These are phyloP conservation scores for Achroia grisella DNA, from an alignment of 1,140 invertebrate genomes.

Conservation along the genomic window DNA sequence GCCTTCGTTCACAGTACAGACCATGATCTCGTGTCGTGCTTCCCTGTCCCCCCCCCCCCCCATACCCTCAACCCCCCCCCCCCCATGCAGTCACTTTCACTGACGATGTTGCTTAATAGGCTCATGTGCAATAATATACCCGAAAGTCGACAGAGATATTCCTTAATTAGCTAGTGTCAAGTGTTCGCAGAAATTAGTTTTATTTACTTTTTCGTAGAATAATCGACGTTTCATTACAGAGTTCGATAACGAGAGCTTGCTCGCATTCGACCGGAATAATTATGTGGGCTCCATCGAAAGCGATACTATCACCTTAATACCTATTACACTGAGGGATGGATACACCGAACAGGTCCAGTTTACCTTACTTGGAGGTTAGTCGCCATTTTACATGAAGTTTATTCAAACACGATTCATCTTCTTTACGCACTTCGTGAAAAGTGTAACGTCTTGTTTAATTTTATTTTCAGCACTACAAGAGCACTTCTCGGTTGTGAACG, in stretches of 20 bases:
- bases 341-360: background rate
- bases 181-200: too few relatives aligned
- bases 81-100: background rate
- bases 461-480: slow-evolving; percentile 7
- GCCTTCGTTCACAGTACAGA: too few relatives aligned
- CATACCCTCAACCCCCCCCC: too few relatives aligned
- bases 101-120: background rate
- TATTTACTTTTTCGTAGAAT: too few relatives aligned
- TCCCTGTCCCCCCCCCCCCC: too few relatives aligned
- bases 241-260: background rate
- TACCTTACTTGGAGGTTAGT: background rate
- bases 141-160: too few relatives aligned
- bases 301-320: background rate
- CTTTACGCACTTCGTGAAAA: background rate
- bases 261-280: background rate
- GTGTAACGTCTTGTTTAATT: background rate
- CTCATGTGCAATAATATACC: too few relatives aligned
- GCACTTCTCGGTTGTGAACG: slow-evolving; percentile 2
- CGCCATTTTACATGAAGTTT: background rate
- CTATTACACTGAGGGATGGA: background rate
- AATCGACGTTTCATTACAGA: background rate
- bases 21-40: too few relatives aligned
- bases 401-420: background rate
- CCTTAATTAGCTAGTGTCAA: too few relatives aligned
- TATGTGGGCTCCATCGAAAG: background rate